Evolutionary conservation across 2,113 vertebrate genomes (phyloP), one percentile per base, ranked within the genome.

Genomic region (Heteronetta atricapilla): DNA sequence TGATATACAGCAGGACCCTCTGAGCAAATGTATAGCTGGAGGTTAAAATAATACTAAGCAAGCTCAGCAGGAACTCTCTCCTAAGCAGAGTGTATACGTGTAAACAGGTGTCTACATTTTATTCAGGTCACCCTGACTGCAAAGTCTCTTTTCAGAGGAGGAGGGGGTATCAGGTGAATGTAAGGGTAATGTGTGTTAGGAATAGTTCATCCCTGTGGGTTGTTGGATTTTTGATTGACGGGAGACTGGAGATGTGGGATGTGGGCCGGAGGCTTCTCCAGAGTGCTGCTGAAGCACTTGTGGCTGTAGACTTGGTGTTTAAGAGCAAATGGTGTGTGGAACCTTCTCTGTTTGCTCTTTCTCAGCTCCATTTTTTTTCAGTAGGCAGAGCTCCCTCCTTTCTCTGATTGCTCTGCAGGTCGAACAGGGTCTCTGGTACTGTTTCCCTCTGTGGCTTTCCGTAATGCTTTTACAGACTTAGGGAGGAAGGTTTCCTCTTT

Each of bases 321-420:
- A 42, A 53, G 16, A 20, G 20, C 9, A 12, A 4, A 10, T 8
- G 15, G 14, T 31, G 14, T 64, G 23, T 70, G 26, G 13, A 52
- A 53, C 13, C 33, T 77, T 70, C 59, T 91, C 29, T 42, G 9
- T 79, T 82, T 68, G 18, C 73, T 64, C 1, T 60, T 87, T 81
- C 26, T 72, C 14, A 58, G 88, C 80, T 90, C 38, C n/a, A 46
- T 94, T 94, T 75, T 75, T 86, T 75, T 58, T 86, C 56, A 86
- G 33, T 63, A 75, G 56, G 44, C 38, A 92, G 56, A 90, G 16
- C 5, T 36, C 10, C 50, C 33, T 74, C 17, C 34, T 48, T 77
- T 79, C 18, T 78, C 48, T 52, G 55, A 67, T 52, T 77, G 66
- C 60, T 75, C 21, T 88, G 69, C 11, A 9, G 40, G 52, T 94